Base-by-base conservation (phyloP, 1,140 invertebrate species). In the Streblospio benedicti region DNA sequence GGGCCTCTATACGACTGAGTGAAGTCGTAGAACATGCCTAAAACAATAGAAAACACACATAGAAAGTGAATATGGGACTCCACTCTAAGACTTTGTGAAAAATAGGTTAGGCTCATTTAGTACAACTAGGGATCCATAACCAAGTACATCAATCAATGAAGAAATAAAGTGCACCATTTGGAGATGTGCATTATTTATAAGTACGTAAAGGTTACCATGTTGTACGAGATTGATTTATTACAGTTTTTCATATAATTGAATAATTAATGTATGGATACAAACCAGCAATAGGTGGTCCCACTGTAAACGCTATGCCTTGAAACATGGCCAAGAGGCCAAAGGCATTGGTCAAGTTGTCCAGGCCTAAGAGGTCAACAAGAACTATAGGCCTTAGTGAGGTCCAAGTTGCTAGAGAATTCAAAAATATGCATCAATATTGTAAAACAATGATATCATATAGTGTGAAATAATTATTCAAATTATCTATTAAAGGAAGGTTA, bases 351-450 rank as follows among this genome's bases (percentile, higher is more conserved):
- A 97, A 76, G 69, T 89, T 90, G 68, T 94, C 91, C 61, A 97
- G 78, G 0, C 94, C 95, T 62, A 98, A 81, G 41, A 98, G 83
- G 68, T 99, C 94, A 2, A 97, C 94, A 54, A 82, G 73, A 32
- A 99, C 83, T 43, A 98, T 90, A 2, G 94, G 96, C 57, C 95
- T 84, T 12, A 98, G 79, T 0, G 94, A 93, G 9, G 93, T 91
- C 65, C 82, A 83, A 25, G 78, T 75, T 27, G 80, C 81, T 80
- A 66, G n/a, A 69, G 69, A 45, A 6, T 18, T 18, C 35, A 6
- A 45, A 38, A 45, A 6, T 18, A 45, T n/a, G 12, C 45, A 45
- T 47, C 45, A n/a, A 20, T 2, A 44, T 6, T 20, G 49, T 20
- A 20, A 25, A 28, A n/a, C 25, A 16, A 4, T 2, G n/a, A 20